Conservation (phyloP, 2,888 invertebrate genomes). For the Drosophila villosipedis region DNA sequence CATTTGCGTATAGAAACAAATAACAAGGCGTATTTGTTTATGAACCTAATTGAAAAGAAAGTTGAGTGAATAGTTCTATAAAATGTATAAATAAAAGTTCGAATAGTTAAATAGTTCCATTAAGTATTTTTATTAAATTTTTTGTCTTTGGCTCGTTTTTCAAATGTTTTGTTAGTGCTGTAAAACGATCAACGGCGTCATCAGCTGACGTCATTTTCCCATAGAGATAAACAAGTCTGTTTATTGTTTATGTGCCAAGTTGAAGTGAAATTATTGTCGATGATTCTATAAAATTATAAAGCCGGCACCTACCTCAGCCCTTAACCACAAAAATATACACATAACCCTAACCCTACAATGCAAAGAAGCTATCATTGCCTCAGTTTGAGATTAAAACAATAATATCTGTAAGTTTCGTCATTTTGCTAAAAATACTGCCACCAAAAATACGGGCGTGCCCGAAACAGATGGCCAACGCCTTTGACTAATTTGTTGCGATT, state of each 20-base stretch:
- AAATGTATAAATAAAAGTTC: neutral
- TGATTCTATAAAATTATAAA: constrained; percentile 22
- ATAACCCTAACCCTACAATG: constrained; percentile 22
- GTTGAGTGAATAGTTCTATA: no score
- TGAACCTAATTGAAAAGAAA: neutral
- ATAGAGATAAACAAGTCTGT: constrained; percentile 48
- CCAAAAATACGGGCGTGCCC: constrained; percentile 40
- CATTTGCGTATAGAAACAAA: neutral
- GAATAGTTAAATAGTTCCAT: neutral
- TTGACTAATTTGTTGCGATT: constrained; percentile 13
- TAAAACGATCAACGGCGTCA: constrained; percentile 22
- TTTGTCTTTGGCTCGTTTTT: neutral
- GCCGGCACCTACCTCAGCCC: constrained; percentile 1
- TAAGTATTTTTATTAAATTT: neutral
- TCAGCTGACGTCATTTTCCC: constrained; percentile 70
- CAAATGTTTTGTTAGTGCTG: constrained; percentile 22
- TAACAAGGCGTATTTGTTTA: neutral
- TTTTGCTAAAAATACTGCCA: constrained; percentile 40
- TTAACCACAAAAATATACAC: neutral
- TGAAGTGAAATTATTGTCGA: constrained; percentile 22
- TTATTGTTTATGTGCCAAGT: constrained; percentile 65
- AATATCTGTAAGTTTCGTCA: constrained; percentile 39
- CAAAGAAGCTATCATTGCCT: constrained; percentile 13
- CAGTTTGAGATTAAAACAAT: constrained; percentile 20
- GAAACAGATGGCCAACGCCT: constrained; percentile 26